Evolutionary conservation across 2,113 vertebrate species (phyloP).

Genomic region (Hassar affinis): DNA sequence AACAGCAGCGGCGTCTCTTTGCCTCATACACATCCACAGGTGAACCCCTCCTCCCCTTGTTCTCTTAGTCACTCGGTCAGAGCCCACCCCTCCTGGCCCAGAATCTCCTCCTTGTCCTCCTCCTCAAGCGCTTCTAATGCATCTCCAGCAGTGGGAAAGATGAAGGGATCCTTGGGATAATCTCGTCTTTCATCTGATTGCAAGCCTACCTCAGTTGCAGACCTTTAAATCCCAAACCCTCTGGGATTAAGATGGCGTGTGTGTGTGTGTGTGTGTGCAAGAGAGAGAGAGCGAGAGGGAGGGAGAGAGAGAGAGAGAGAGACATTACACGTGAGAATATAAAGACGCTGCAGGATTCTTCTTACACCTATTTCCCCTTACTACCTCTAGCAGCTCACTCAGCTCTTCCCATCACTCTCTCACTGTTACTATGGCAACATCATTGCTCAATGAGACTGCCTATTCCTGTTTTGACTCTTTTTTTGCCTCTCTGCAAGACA

Average conservation of each 20-base stretch:
- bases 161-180: constrained; percentile 64
- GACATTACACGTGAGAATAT: background rate
- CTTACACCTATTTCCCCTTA: constrained; percentile 44
- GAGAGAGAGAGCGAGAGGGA: background rate
- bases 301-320: background rate
- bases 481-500: background rate
- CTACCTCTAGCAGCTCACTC: constrained; percentile 26
- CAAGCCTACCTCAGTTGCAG: constrained; percentile 56
- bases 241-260: background rate
- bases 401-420: constrained; percentile 56
- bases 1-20: constrained; percentile 22
- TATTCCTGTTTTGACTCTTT: constrained; percentile 42
- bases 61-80: constrained; percentile 38
- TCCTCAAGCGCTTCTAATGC: constrained; percentile 12
- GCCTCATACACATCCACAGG: constrained; percentile 63
- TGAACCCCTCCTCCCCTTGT: constrained; percentile 53
- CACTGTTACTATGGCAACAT: constrained; percentile 73
- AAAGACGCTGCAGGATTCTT: constrained; percentile 18
- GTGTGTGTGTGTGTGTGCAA: background rate
- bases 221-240: constrained; percentile 65
- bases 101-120: constrained; percentile 38
- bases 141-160: constrained; percentile 57
- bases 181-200: constrained; percentile 68
- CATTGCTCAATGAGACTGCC: constrained; percentile 59
- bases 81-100: constrained; percentile 37